A percentile compares a stretch with the other conserved stretches of the same genome.
Evolutionary conservation across 2,888 invertebrate species (phyloP).

Genomic region (Eristalis intricaria): DNA sequence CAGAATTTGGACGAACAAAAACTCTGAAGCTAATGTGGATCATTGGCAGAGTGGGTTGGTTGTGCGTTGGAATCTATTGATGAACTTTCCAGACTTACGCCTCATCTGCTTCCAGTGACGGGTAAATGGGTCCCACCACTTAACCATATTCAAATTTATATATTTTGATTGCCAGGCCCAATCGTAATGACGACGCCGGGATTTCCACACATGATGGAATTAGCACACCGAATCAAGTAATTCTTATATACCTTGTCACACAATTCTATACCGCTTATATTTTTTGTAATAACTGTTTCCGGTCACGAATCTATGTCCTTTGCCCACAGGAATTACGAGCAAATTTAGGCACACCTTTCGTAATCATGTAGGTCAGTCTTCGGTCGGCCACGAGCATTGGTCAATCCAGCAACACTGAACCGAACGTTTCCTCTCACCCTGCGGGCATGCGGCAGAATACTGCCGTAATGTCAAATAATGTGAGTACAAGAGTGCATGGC

Average conservation of each 20-base stretch:
- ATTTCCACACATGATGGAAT: too few relatives aligned
- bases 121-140: too few relatives aligned
- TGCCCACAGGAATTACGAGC: slow-evolving; percentile 14
- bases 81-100: too few relatives aligned
- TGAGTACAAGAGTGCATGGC: neutral
- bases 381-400: slow-evolving; percentile 6
- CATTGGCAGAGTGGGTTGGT: too few relatives aligned
- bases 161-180: too few relatives aligned
- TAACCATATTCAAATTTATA: too few relatives aligned
- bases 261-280: neutral
- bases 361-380: slow-evolving; percentile 19
- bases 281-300: slow-evolving; percentile 21
- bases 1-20: too few relatives aligned
- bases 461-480: neutral
- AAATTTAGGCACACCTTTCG: neutral
- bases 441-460: neutral
- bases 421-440: neutral
- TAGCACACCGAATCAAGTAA: neutral
- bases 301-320: slow-evolving; percentile 33
- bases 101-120: too few relatives aligned
- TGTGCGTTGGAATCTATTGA: too few relatives aligned
- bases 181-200: too few relatives aligned
- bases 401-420: neutral
- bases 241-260: slow-evolving; percentile 10
- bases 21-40: too few relatives aligned